Conservation (phyloP, 2,888 invertebrate species). For the Cylindroiulus punctatus region DNA sequence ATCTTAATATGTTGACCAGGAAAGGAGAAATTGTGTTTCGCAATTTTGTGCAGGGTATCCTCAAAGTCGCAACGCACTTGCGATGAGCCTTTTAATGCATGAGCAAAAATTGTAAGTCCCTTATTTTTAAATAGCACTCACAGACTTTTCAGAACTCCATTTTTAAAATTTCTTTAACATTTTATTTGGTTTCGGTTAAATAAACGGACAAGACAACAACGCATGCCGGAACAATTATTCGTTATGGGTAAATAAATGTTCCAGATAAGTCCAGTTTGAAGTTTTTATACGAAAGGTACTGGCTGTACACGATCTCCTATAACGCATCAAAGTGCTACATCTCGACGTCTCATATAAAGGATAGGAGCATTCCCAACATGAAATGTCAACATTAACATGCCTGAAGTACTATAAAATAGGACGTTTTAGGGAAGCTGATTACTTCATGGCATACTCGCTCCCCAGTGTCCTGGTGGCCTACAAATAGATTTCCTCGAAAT, state of each 20-base stretch:
- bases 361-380: neutral
- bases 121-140: no score
- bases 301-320: neutral
- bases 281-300: neutral
- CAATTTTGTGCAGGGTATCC: no score
- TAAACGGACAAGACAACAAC: no score
- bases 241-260: neutral
- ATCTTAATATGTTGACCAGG: no score
- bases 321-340: neutral
- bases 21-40: no score
- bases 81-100: no score
- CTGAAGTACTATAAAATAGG: neutral
- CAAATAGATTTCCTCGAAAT: constrained; percentile 14
- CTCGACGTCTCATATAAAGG: neutral
- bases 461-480: neutral
- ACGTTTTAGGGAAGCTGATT: neutral
- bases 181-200: no score
- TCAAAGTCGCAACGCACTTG: no score
- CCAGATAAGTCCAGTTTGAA: neutral
- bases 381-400: neutral
- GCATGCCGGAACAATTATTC: no score
- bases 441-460: neutral
- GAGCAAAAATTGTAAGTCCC: no score
- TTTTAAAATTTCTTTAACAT: no score
- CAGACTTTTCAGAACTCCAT: no score